Percentiles rank a stretch among this genome's conserved stretches.
Evolutionary conservation across 2,797 vertebrate species (phyloP).

Genomic region (Hemitrygon akajei): DNA sequence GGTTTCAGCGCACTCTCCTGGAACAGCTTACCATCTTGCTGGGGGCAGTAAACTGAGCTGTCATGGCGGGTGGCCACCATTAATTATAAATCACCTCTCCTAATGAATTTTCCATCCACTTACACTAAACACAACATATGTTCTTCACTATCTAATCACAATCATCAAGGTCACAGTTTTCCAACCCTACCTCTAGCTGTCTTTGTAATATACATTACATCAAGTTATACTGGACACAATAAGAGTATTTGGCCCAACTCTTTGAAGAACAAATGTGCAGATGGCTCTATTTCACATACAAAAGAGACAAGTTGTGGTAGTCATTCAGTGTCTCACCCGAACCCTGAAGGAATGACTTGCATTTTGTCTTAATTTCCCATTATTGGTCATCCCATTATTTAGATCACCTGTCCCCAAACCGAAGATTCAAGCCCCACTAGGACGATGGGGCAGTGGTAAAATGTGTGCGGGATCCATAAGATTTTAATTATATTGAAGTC

Average conservation of each 20-base stretch:
- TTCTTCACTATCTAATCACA: not conserved
- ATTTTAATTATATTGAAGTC: too few species aligned
- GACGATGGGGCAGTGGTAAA: too few species aligned
- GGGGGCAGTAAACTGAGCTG: conserved; percentile 41
- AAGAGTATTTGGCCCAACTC: not conserved
- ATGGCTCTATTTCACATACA: not conserved
- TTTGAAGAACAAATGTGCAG: not conserved
- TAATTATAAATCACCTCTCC: conserved; percentile 42
- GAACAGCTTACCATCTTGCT: not conserved
- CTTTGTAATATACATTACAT: not conserved
- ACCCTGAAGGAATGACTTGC: not conserved
- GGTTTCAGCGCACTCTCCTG: not conserved
- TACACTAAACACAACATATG: conserved; percentile 39
- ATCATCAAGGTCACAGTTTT: conserved; percentile 33
- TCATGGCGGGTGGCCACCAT: conserved; percentile 38
- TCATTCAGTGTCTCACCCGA: not conserved
- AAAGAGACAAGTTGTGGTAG: not conserved
- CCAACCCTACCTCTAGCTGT: conserved; percentile 15
- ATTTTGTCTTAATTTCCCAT: too few species aligned
- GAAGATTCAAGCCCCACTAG: too few species aligned
- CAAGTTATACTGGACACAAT: not conserved
- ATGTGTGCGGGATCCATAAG: too few species aligned
- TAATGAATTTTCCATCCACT: conserved; percentile 46
- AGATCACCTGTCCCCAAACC: too few species aligned
- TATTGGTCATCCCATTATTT: too few species aligned